phyloP scores from a whole-genome alignment of 2,113 vertebrate species.

The Leucopsar rothschildi region DNA sequence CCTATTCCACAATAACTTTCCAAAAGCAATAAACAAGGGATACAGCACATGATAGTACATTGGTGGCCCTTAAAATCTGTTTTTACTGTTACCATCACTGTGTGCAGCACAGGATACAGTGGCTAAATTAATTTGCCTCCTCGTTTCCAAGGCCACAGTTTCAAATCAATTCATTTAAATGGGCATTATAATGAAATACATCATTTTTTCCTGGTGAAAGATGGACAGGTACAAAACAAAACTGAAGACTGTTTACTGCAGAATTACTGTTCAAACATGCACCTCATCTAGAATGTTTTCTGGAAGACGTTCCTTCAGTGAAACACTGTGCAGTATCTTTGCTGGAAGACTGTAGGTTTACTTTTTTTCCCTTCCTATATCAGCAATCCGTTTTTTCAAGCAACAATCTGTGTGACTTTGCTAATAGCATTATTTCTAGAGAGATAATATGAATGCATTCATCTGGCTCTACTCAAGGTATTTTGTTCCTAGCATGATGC shows the following conservation, averaged over 20 bases:
- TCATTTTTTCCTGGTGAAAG: background rate
- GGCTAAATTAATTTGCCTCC: background rate
- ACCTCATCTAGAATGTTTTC: background rate
- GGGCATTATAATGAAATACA: background rate
- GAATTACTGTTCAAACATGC: background rate
- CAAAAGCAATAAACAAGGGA: conserved; percentile 11
- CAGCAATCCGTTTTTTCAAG: background rate
- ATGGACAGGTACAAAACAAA: background rate
- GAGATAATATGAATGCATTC: background rate
- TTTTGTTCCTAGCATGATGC: background rate
- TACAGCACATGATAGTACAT: background rate
- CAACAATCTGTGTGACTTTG: background rate
- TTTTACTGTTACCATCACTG: background rate
- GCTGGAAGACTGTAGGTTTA: background rate
- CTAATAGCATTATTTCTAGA: background rate
- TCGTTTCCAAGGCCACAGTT: background rate
- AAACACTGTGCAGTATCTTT: background rate
- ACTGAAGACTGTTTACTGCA: background rate
- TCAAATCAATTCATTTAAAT: background rate
- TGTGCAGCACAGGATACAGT: background rate
- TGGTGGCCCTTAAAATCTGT: background rate
- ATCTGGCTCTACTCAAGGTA: background rate
- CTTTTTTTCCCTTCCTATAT: no score
- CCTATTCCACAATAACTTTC: background rate
- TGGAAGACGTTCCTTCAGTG: background rate